A percentile compares a stretch with the other conserved stretches of the same genome.
Conservation (phyloP, 2,113 vertebrate species). For the Anguilla japonica region DNA sequence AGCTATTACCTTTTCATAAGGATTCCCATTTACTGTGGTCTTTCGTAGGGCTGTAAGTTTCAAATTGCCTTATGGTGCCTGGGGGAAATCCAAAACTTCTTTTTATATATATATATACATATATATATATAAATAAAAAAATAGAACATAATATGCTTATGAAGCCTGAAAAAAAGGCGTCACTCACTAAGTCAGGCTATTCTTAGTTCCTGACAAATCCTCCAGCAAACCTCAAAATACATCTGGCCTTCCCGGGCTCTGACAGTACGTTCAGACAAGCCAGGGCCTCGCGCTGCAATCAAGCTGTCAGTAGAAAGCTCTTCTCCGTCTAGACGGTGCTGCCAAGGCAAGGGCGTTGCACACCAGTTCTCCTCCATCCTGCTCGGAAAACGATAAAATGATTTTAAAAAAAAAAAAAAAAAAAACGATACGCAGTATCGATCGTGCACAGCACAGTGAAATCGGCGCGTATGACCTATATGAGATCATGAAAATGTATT, state of each 20-base stretch:
- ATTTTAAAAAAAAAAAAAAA: neutral
- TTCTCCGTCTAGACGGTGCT: neutral
- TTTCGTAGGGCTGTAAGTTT: neutral
- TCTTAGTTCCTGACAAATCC: constrained; percentile 40
- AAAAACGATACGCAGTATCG: neutral
- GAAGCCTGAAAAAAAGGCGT: constrained; percentile 10
- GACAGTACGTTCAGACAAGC: constrained; percentile 29
- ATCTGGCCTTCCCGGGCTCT: constrained; percentile 45
- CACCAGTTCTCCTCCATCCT: neutral
- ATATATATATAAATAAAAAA: neutral
- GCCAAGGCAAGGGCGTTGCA: neutral
- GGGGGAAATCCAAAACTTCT: neutral
- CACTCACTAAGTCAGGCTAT: constrained; percentile 30
- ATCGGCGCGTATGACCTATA: neutral
- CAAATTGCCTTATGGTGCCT: constrained; percentile 11
- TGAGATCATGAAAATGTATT: neutral
- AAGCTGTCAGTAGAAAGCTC: constrained; percentile 9
- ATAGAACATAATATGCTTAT: constrained; percentile 23
- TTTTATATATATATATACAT: neutral
- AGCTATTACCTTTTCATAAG: constrained; percentile 3
- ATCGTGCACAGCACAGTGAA: neutral
- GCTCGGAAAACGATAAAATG: no score
- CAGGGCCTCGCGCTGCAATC: constrained; percentile 3
- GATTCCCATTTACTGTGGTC: neutral
- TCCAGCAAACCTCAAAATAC: constrained; percentile 47